Conservation (phyloP, 2,113 vertebrate species). For the Onychorhynchus coronatus region DNA sequence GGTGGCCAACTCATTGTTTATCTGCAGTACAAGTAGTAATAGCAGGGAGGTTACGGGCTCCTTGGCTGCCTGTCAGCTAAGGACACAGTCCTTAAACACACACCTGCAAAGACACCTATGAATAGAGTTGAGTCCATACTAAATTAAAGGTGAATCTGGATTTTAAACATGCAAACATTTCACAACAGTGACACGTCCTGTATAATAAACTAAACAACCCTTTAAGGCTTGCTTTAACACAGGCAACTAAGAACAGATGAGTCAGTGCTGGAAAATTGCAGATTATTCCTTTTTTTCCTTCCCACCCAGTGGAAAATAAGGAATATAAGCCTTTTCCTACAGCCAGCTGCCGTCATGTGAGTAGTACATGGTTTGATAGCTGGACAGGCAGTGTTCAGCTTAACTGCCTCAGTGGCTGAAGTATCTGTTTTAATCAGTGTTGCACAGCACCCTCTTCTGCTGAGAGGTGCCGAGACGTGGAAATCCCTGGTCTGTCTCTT, state of each 20-base stretch:
- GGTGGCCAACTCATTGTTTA: background rate
- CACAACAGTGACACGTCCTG: background rate
- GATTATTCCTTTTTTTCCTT: background rate
- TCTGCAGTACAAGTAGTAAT: background rate
- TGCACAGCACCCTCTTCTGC: conserved; percentile 53
- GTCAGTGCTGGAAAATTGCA: conserved; percentile 5
- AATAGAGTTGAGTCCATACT: background rate
- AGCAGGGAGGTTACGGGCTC: background rate
- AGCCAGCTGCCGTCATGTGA: background rate
- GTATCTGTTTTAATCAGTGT: background rate
- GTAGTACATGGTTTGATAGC: background rate
- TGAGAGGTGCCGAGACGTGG: background rate
- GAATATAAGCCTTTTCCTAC: background rate
- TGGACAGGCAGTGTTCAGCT: background rate
- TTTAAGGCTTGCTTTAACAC: background rate
- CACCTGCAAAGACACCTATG: background rate
- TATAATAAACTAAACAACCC: background rate
- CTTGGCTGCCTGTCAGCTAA: background rate
- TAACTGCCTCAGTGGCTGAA: background rate
- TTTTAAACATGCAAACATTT: background rate
- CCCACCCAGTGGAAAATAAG: background rate
- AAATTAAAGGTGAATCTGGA: background rate
- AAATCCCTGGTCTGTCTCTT: background rate
- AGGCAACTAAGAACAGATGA: background rate
- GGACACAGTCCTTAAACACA: background rate